phyloP scores from a whole-genome alignment of 2,113 vertebrate genomes.

The Mugil cephalus region DNA sequence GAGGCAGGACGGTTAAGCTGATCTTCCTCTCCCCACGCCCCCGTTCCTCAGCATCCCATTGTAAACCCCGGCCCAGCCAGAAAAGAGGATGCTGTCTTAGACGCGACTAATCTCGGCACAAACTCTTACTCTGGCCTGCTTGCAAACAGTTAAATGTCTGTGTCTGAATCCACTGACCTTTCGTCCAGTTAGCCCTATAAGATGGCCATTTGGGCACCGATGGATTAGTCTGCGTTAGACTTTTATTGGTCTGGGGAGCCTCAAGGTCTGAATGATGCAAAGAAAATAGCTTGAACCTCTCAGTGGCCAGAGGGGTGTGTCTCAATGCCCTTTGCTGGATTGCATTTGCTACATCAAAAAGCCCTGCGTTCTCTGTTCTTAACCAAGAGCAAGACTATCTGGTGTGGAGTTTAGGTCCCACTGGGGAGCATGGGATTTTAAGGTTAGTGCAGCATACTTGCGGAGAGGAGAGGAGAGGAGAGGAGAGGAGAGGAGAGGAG shows the following conservation, averaged over 20 bases:
- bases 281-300: slow-evolving; percentile 37
- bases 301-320: slow-evolving; percentile 41
- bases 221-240: slow-evolving; percentile 33
- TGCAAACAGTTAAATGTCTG: slow-evolving; percentile 54
- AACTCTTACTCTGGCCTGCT: slow-evolving; percentile 44
- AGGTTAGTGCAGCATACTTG: slow-evolving; percentile 44
- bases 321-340: slow-evolving; percentile 47
- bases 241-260: slow-evolving; percentile 44
- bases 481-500: slow-evolving; percentile 19
- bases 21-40: slow-evolving; percentile 34
- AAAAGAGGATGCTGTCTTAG: slow-evolving; percentile 70
- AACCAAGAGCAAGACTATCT: slow-evolving; percentile 45
- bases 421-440: slow-evolving; percentile 53
- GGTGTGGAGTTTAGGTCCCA: slow-evolving; percentile 59
- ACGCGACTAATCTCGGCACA: slow-evolving; percentile 63
- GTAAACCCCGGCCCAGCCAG: slow-evolving; percentile 46
- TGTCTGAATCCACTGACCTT: slow-evolving; percentile 34
- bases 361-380: slow-evolving; percentile 23
- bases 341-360: slow-evolving; percentile 70
- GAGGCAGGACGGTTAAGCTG: slow-evolving; percentile 68
- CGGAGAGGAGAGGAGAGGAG: too few species aligned
- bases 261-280: slow-evolving; percentile 48
- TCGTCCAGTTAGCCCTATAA: slow-evolving; percentile 27
- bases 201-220: slow-evolving; percentile 1
- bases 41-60: slow-evolving; percentile 16